Conservation (phyloP, 2,797 vertebrate genomes). For the Microtus agrestis region DNA sequence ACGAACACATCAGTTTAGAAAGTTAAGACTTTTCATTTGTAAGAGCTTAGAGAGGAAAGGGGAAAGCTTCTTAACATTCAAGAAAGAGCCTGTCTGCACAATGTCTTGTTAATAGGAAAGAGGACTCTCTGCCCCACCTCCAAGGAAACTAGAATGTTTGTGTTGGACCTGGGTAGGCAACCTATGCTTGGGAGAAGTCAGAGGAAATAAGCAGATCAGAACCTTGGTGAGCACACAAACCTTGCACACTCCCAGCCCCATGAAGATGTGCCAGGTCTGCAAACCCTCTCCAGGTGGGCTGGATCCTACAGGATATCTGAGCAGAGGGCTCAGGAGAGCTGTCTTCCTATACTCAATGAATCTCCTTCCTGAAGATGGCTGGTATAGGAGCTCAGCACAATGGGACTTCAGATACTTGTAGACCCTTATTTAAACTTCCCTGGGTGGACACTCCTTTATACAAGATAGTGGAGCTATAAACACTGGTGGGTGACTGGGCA, state of each 20-base stretch:
- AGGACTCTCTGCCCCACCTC: too few relatives aligned
- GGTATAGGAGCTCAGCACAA: not conserved
- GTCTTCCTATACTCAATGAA: not conserved
- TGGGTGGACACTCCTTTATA: not conserved
- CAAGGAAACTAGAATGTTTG: not conserved
- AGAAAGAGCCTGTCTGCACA: not conserved
- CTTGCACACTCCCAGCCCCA: not conserved
- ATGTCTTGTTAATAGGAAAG: too few relatives aligned
- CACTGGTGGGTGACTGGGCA: not conserved
- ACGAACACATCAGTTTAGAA: not conserved
- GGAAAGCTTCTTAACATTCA: not conserved
- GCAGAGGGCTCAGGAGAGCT: not conserved
- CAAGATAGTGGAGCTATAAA: not conserved
- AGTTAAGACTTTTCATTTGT: constrained; percentile 4
- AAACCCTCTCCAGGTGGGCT: not conserved
- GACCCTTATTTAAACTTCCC: not conserved
- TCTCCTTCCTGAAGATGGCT: not conserved
- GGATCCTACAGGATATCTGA: not conserved
- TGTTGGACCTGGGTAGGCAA: not conserved
- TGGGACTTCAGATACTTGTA: not conserved
- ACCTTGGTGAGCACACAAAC: not conserved
- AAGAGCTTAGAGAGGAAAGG: not conserved
- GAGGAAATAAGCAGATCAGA: not conserved
- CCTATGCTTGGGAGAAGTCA: not conserved
- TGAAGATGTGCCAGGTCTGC: not conserved